These are phyloP conservation scores for Leptocoma aspasia DNA, from an alignment of 2,113 vertebrate species.

Conservation along the genomic window DNA sequence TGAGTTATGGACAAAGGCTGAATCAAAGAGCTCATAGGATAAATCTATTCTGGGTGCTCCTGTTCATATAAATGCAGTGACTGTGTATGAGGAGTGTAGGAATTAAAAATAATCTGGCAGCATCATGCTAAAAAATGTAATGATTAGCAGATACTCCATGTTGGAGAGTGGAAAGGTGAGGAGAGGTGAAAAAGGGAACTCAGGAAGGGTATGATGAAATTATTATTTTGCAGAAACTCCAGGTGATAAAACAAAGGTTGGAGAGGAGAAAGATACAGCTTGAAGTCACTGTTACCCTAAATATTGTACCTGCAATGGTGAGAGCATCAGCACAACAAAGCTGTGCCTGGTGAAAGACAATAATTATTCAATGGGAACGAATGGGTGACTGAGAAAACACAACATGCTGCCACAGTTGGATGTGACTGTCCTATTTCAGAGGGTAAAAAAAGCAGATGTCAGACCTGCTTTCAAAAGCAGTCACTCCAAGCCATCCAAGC, in stretches of 20 bases:
- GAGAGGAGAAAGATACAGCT: not conserved
- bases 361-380: conserved; percentile 33
- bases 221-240: not conserved
- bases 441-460: conserved; percentile 16
- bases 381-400: conserved; percentile 46
- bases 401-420: not conserved
- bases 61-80: not conserved
- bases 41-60: not conserved
- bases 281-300: not conserved
- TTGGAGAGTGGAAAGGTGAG: not conserved
- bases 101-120: not conserved
- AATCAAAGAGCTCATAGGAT: not conserved
- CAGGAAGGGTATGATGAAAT: not conserved
- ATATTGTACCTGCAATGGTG: not conserved
- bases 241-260: not conserved
- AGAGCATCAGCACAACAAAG: not conserved
- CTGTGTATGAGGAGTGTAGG: not conserved
- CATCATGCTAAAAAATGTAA: not conserved
- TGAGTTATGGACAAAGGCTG: not conserved
- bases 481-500: not conserved
- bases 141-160: not conserved
- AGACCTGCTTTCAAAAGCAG: not conserved
- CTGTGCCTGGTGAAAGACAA: conserved; percentile 4
- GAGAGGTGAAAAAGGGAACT: not conserved
- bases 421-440: not conserved